Conservation (phyloP, 2,113 vertebrate genomes). For the Zosterops borbonicus region DNA sequence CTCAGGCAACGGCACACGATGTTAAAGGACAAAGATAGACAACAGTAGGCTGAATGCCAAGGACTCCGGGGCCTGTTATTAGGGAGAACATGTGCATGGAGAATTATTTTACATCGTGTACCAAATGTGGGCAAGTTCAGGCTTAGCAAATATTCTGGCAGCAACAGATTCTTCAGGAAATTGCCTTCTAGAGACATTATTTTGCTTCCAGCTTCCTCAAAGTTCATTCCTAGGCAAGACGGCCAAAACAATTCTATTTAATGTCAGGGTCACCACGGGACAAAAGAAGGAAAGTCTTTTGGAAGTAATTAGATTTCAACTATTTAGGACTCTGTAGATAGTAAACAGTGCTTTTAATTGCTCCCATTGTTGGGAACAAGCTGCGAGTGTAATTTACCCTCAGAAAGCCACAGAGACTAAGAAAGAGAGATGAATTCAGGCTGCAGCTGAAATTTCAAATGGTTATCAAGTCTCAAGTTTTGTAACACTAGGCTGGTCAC, state of each 20-base stretch:
- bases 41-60: conserved; percentile 2
- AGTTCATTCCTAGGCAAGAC: conserved; percentile 38
- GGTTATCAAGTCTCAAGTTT: background rate
- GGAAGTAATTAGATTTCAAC: conserved; percentile 61
- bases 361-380: conserved; percentile 46
- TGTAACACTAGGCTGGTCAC: background rate
- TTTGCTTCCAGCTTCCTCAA: conserved; percentile 58
- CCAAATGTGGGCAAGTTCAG: conserved; percentile 67
- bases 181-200: conserved; percentile 63
- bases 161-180: conserved; percentile 51
- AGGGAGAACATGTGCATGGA: background rate
- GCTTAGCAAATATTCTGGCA: conserved; percentile 50
- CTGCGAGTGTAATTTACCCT: background rate
- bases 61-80: conserved; percentile 1
- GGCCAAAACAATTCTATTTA: conserved; percentile 53
- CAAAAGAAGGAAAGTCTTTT: conserved; percentile 64
- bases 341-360: conserved; percentile 51
- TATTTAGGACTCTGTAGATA: conserved; percentile 40
- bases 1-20: background rate
- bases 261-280: conserved; percentile 38
- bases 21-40: conserved; percentile 41
- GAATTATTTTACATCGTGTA: conserved; percentile 51
- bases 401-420: background rate
- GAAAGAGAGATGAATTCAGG: background rate
- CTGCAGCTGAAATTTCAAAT: conserved; percentile 38